A percentile compares a stretch with the other conserved stretches of the same genome.
Conservation (phyloP, 1,140 invertebrate genomes). For the Cardiocondyla obscurior region DNA sequence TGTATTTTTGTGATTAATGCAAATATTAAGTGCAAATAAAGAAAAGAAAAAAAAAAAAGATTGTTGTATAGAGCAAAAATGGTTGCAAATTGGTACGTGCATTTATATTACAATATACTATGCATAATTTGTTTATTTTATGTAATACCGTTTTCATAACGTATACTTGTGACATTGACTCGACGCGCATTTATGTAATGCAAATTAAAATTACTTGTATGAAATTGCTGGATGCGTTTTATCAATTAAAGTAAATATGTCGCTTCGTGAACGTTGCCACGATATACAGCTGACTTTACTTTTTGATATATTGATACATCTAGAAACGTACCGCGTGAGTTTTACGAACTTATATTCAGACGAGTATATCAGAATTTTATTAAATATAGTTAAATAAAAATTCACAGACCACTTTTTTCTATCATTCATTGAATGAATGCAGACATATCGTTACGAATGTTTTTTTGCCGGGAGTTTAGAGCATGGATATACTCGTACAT, state of each 20-base stretch:
- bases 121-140: background rate
- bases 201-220: constrained; percentile 28
- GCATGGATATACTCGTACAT: background rate
- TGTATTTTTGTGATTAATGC: background rate
- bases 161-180: background rate
- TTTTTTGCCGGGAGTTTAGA: background rate
- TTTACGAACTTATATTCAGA: background rate
- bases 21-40: background rate
- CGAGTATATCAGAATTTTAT: background rate
- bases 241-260: constrained; percentile 2
- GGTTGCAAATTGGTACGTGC: background rate
- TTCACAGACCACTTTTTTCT: background rate
- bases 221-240: background rate
- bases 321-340: background rate
- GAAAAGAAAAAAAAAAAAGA: background rate
- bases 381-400: background rate
- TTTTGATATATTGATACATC: background rate
- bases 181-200: background rate
- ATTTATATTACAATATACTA: background rate
- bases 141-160: background rate
- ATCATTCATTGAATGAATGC: background rate
- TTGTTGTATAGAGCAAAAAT: background rate
- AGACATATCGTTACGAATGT: background rate
- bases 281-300: background rate
- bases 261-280: background rate